These are phyloP conservation scores for Cephus runcator DNA, from an alignment of 2,888 invertebrate species.

Conservation along the genomic window DNA sequence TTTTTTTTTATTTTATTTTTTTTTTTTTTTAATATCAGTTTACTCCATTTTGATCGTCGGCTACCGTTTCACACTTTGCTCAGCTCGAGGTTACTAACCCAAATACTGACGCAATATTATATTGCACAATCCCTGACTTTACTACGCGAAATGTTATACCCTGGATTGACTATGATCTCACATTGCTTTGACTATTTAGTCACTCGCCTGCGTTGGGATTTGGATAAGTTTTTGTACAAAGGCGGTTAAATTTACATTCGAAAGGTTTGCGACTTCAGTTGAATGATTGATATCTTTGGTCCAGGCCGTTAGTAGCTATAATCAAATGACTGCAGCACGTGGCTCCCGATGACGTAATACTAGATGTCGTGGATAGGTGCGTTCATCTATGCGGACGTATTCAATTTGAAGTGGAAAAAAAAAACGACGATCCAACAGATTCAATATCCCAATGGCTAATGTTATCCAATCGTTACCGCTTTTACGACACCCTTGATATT, in stretches of 20 bases:
- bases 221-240: not conserved
- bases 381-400: not conserved
- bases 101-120: not conserved
- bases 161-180: not conserved
- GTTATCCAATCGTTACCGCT: too few species aligned
- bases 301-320: not conserved
- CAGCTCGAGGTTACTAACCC: not conserved
- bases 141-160: not conserved
- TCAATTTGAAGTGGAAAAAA: not conserved
- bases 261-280: not conserved
- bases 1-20: too few species aligned
- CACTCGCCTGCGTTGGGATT: not conserved
- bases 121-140: not conserved
- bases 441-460: not conserved
- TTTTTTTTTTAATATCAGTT: not conserved
- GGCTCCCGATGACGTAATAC: not conserved
- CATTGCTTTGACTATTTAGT: not conserved
- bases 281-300: not conserved
- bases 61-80: not conserved
- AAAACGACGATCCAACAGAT: not conserved
- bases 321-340: not conserved
- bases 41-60: not conserved
- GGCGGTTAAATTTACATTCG: not conserved
- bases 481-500: not conserved
- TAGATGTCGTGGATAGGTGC: not conserved